Evolutionary conservation across 1,140 invertebrate genomes (phyloP).

Genomic region (Pachypeltis micranthus): DNA sequence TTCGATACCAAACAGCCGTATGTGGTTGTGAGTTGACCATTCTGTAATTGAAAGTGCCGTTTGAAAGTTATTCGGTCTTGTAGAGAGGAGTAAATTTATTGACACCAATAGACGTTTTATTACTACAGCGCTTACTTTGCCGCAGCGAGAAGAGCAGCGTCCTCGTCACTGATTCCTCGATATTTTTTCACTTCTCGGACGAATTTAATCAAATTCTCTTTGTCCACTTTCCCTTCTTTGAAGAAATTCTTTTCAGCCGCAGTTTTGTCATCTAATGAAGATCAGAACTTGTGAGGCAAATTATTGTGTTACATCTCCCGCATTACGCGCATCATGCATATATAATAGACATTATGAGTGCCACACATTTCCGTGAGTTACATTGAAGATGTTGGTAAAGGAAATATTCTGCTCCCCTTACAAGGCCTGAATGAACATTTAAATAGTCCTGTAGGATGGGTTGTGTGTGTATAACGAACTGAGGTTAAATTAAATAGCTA

Average conservation of each 20-base stretch:
- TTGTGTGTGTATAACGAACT: not conserved
- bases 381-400: too few relatives aligned
- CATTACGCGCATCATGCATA: too few relatives aligned
- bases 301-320: too few relatives aligned
- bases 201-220: slow-evolving; percentile 39
- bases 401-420: too few relatives aligned
- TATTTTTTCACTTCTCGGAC: slow-evolving; percentile 44
- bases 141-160: slow-evolving; percentile 45
- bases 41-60: slow-evolving; percentile 28
- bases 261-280: slow-evolving; percentile 35
- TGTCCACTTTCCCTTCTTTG: slow-evolving; percentile 38
- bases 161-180: slow-evolving; percentile 43
- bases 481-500: slow-evolving; percentile 12
- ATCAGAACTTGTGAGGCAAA: too few relatives aligned
- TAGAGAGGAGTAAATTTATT: not conserved
- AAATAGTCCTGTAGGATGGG: too few relatives aligned
- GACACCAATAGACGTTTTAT: not conserved
- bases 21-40: slow-evolving; percentile 42
- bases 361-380: too few relatives aligned
- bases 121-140: slow-evolving; percentile 35
- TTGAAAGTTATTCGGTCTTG: not conserved
- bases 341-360: too few relatives aligned
- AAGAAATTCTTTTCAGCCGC: slow-evolving; percentile 34
- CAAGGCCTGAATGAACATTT: too few relatives aligned
- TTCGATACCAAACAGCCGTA: slow-evolving; percentile 46